These are phyloP conservation scores for Perognathus longimembris DNA, from an alignment of 2,113 vertebrate species.

Conservation along the genomic window DNA sequence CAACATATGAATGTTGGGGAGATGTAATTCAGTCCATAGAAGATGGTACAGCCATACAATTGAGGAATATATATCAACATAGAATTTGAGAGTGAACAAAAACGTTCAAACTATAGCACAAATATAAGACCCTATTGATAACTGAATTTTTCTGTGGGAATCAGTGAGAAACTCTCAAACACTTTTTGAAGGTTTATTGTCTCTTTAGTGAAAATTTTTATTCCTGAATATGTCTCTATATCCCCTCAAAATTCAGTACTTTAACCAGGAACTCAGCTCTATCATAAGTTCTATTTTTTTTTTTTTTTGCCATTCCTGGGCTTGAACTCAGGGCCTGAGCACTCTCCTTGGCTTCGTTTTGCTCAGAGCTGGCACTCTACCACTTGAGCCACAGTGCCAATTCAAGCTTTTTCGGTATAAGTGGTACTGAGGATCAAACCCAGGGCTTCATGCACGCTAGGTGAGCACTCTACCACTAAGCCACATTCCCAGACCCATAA, in stretches of 20 bases:
- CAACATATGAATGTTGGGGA: not conserved
- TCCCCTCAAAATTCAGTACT: conserved; percentile 16
- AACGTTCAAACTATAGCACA: not conserved
- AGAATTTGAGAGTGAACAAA: not conserved
- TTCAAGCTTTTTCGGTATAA: too few relatives aligned
- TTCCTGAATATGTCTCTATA: not conserved
- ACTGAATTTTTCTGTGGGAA: not conserved
- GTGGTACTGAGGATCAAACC: too few relatives aligned
- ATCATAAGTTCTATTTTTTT: too few relatives aligned
- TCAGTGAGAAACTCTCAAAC: not conserved
- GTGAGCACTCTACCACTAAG: too few relatives aligned
- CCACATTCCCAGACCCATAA: too few relatives aligned
- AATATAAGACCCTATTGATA: not conserved
- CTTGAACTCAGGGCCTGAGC: too few relatives aligned
- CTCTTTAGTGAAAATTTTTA: conserved; percentile 22
- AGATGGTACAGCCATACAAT: not conserved
- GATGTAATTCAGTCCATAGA: not conserved
- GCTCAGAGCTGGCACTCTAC: too few relatives aligned
- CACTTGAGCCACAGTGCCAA: too few relatives aligned
- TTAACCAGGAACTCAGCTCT: not conserved
- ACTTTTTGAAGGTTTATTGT: not conserved
- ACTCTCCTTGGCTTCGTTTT: too few relatives aligned
- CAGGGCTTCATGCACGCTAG: too few relatives aligned
- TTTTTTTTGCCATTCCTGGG: too few relatives aligned
- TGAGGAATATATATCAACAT: not conserved